Base-by-base conservation (phyloP, 2,888 invertebrate species). In the Conchocele bisecta region DNA sequence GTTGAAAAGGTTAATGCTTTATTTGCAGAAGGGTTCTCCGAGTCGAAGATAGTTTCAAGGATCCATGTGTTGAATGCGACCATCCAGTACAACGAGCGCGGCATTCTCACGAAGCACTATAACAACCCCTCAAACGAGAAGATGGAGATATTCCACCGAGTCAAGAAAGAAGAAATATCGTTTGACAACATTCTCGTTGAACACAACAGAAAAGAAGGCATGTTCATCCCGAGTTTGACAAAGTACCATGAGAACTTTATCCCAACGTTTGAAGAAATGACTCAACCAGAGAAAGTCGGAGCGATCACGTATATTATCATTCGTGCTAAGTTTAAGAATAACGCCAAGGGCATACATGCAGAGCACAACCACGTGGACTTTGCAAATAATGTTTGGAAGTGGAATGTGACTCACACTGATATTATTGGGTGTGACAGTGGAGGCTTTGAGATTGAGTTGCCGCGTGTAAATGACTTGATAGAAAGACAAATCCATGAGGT, bases 351-450 rank as follows among this genome's bases (percentile, higher is more conserved):
- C 3, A 97, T 98, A 15, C 94, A 98, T 74, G 93, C 94, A 61
- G 98, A 98, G 84, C 95, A 96, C 84, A 97, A 97, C 44, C 92
- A 99, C 91, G 94, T 99, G 83, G 94, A 98, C 81, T 96, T 97
- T 75, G 98, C 98, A 0, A 99, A 99, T 88, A 99, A 99, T 92
- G 93, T 99, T 0, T 99, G 98, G 93, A 97, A 98, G 89, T 99
- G 99, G 93, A 93, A 96, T 28, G 91, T 98, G 51, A 95, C 96
- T 89, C 96, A 97, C 86, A 96, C 96, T 69, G 94, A 95, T 0
- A 94, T 99, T 73, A 96, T 96, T 88, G 93, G 96, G 77, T 99
- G 98, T 87, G 93, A 93, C 68, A 94, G 94, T 28, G 97, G 97
- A 13, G 99, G 99, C 0, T 95, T 99, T 79, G 95, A 96, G 85